Evolutionary conservation across 2,113 vertebrate genomes (phyloP).

Genomic region (Brachirus orientalis): DNA sequence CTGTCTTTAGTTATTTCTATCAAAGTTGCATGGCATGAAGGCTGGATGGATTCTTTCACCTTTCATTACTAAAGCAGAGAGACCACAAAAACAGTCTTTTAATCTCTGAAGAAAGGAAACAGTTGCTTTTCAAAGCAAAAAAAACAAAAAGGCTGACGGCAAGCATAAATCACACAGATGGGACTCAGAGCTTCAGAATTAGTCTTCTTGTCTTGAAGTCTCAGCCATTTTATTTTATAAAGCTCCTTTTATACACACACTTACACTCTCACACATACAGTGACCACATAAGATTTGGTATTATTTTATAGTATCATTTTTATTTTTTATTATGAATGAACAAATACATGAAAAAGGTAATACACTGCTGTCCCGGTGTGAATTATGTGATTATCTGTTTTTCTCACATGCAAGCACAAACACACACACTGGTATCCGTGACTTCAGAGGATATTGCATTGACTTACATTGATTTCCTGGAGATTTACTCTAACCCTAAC

Average conservation of each 20-base stretch:
- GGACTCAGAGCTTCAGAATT: constrained; percentile 45
- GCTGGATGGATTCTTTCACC: neutral
- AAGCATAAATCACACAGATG: constrained; percentile 50
- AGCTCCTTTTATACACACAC: constrained; percentile 1
- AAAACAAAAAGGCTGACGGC: constrained; percentile 37
- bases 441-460: no score
- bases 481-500: no score
- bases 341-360: constrained; percentile 33
- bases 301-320: constrained; percentile 9
- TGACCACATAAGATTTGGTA: constrained; percentile 15
- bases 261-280: neutral
- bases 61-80: constrained; percentile 1
- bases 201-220: constrained; percentile 35
- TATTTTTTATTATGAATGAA: constrained; percentile 28
- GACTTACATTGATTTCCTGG: no score
- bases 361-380: constrained; percentile 26
- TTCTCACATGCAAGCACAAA: neutral
- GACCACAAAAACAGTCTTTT: constrained; percentile 3
- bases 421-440: no score
- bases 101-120: constrained; percentile 31
- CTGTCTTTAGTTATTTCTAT: no score
- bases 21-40: no score
- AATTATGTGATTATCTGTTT: neutral
- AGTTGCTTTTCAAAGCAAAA: constrained; percentile 33
- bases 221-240: constrained; percentile 31